These are phyloP conservation scores for Catostylus mosaicus DNA, from an alignment of 30 jellyfish, hydroid and myxozoan species.

Conservation along the genomic window DNA sequence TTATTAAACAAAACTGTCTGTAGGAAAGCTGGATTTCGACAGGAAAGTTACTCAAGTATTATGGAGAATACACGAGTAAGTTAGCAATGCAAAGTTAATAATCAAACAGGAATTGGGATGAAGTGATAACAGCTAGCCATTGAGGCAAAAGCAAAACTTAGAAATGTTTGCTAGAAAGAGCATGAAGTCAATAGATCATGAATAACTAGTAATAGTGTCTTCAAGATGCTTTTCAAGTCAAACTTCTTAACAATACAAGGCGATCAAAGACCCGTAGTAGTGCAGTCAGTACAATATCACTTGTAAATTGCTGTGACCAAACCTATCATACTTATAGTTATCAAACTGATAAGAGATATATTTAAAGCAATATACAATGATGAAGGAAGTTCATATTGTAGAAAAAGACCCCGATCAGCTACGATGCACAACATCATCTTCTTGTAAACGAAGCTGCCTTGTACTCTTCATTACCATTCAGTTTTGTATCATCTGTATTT, in stretches of 20 bases:
- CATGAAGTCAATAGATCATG: constrained; percentile 19
- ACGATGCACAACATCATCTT: constrained; percentile 61
- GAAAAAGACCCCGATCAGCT: constrained; percentile 45
- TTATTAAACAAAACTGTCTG: too few relatives aligned
- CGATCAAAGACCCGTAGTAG: not conserved
- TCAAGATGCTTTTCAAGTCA: not conserved
- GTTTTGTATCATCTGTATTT: constrained; percentile 30
- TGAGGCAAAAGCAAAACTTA: too few relatives aligned
- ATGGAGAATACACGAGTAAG: too few relatives aligned
- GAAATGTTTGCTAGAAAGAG: not conserved
- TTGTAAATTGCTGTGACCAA: too few relatives aligned
- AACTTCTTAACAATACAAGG: not conserved
- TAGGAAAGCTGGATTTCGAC: too few relatives aligned
- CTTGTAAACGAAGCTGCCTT: constrained; percentile 58
- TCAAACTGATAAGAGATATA: too few relatives aligned
- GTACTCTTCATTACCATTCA: constrained; percentile 38
- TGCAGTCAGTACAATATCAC: too few relatives aligned
- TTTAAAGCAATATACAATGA: not conserved
- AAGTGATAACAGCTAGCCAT: too few relatives aligned
- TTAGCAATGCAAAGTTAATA: too few relatives aligned
- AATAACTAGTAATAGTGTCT: not conserved
- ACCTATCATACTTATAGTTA: too few relatives aligned
- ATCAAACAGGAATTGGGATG: too few relatives aligned
- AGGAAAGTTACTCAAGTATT: too few relatives aligned
- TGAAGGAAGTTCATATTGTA: constrained; percentile 13